Base-by-base conservation (phyloP, 2,797 vertebrate species). In the Gadopsis marmoratus region DNA sequence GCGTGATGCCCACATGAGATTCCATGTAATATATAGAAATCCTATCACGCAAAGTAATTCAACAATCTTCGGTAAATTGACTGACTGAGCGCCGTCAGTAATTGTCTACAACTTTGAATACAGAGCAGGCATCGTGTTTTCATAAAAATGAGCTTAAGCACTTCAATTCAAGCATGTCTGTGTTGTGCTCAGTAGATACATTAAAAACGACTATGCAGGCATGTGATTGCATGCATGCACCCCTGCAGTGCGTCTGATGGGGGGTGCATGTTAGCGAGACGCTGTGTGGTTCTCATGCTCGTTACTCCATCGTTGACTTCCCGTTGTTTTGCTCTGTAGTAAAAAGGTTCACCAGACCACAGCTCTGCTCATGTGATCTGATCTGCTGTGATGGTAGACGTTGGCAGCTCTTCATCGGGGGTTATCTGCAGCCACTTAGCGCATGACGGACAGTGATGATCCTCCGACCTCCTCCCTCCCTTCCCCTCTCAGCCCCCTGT, bases 391-490 rank as follows among this genome's bases (percentile, higher is more conserved):
- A 50, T 41, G 76, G 58, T 50, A 71, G 72, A 71, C 33, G 47
- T 48, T 77, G 77, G 81, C 81, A 77, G 74, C 86, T 88, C 76
- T 71, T 89, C 87, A 81, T 89, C 81, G 70, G 82, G 19, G 65
- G 87, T 78, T 83, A 85, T 91, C 82, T 86, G 74, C 74, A 86
- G 81, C 74, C 88, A 86, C 71, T 90, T 87, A 87, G 71, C 7
- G 21, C 82, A 66, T 88, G 86, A 92, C 50, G 56, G 85, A 89
- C 89, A 82, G 76, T 54, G 29, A 63, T 59, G 76, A 76, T 84
- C 78, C 78, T 51, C 74, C 41, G 19, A 78, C 82, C 84, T 77
- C 74, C 75, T 74, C 81, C 82, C 65, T 73, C 83, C 55, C 74
- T 35, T 69, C 71, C 72, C 73, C 61, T 70, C 69, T 77, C 74